These are phyloP conservation scores for Cosmia pyralina DNA, from an alignment of 2,888 invertebrate genomes.

Conservation along the genomic window DNA sequence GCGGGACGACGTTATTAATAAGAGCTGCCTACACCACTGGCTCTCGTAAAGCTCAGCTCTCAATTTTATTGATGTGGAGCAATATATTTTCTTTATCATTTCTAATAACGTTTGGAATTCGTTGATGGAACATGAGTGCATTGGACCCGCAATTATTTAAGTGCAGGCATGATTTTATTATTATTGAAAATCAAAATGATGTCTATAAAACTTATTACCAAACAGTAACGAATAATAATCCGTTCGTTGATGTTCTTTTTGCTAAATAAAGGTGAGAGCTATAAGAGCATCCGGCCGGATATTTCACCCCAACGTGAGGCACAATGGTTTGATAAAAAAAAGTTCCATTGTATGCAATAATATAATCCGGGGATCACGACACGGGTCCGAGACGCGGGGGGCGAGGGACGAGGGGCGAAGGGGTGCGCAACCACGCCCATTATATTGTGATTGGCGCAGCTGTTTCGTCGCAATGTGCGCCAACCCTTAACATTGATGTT, in stretches of 20 bases:
- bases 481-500: conserved; percentile 75
- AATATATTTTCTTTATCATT: conserved; percentile 28
- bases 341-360: conserved; percentile 88
- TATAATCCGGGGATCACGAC: conserved; percentile 86
- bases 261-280: conserved; percentile 85
- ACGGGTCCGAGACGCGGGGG: conserved; percentile 73
- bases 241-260: conserved; percentile 85
- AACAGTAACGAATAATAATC: conserved; percentile 73
- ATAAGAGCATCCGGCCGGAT: conserved; percentile 89
- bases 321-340: conserved; percentile 87
- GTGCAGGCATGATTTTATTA: conserved; percentile 10
- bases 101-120: conserved; percentile 8
- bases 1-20: conserved; percentile 84
- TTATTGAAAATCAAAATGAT: conserved; percentile 20
- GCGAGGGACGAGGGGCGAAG: conserved; percentile 66
- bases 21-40: conserved; percentile 63
- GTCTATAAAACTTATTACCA: conserved; percentile 8
- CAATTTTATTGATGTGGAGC: conserved; percentile 56
- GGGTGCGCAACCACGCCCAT: conserved; percentile 84
- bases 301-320: conserved; percentile 87
- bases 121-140: conserved; percentile 13
- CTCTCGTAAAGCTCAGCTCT: conserved; percentile 51
- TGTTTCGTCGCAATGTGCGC: conserved; percentile 82
- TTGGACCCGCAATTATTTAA: conserved; percentile 5
- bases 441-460: conserved; percentile 90